phyloP scores from a whole-genome alignment of 1,140 invertebrate species.

The Nixonia krombeini region DNA sequence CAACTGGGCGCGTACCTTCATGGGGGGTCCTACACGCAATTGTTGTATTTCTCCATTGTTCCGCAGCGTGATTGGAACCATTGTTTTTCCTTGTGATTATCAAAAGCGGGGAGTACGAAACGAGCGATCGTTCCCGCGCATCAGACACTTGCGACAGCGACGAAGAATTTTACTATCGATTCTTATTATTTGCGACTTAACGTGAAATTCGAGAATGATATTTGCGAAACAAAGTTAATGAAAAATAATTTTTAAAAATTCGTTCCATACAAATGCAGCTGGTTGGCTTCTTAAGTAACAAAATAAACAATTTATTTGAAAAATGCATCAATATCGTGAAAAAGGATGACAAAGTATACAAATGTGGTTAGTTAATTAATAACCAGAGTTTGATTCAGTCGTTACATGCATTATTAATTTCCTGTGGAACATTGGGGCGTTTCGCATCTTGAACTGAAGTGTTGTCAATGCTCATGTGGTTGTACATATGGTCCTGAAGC shows the following conservation, averaged over 20 bases:
- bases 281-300: too few relatives aligned
- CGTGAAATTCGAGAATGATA: too few relatives aligned
- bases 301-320: too few relatives aligned
- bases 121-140: conserved; percentile 34
- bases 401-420: conserved; percentile 39
- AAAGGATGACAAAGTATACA: too few relatives aligned
- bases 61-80: conserved; percentile 65
- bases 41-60: conserved; percentile 70
- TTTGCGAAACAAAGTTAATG: too few relatives aligned
- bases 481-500: conserved; percentile 40
- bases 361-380: too few relatives aligned
- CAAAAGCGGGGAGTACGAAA: conserved; percentile 42
- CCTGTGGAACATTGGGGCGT: conserved; percentile 21
- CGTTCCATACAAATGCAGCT: too few relatives aligned
- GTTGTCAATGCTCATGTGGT: conserved; percentile 43
- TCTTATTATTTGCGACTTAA: background rate
- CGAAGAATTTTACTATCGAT: conserved; percentile 22
- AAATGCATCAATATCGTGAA: too few relatives aligned
- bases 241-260: too few relatives aligned
- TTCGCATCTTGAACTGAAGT: conserved; percentile 29
- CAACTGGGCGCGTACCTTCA: conserved; percentile 65
- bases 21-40: conserved; percentile 71
- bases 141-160: conserved; percentile 27
- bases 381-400: conserved; percentile 24
- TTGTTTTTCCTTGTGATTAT: conserved; percentile 70